These are phyloP conservation scores for Coturnix japonica DNA, from an alignment of 2,113 vertebrate genomes.

Conservation along the genomic window DNA sequence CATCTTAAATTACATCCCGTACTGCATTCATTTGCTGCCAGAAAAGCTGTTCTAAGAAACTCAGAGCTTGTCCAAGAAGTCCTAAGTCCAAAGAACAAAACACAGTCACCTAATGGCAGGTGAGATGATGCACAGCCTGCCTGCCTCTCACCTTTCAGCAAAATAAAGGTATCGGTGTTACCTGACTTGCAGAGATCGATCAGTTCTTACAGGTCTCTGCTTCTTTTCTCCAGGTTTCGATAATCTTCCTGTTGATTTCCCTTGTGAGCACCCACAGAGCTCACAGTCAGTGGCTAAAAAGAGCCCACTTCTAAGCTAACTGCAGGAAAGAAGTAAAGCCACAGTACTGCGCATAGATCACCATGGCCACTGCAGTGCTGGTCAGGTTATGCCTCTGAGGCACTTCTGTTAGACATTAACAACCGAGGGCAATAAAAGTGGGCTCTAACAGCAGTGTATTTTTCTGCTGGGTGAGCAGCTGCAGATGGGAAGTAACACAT, in stretches of 20 bases:
- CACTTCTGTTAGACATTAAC: not conserved
- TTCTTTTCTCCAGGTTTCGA: not conserved
- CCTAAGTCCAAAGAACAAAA: not conserved
- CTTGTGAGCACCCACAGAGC: not conserved
- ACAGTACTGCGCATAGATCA: not conserved
- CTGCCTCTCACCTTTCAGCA: not conserved
- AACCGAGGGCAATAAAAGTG: not conserved
- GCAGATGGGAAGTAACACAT: not conserved
- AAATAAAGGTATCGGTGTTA: not conserved
- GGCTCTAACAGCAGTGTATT: not conserved
- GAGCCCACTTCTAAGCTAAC: not conserved
- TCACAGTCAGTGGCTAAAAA: not conserved
- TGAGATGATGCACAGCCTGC: not conserved
- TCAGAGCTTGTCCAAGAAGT: not conserved
- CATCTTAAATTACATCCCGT: not conserved
- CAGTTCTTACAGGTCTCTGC: accelerated
- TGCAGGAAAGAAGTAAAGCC: not conserved
- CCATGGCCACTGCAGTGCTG: not conserved
- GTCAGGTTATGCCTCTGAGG: not conserved
- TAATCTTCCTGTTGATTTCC: not conserved
- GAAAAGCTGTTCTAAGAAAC: not conserved
- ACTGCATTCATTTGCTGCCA: not conserved
- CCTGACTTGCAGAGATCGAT: not conserved
- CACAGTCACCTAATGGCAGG: not conserved
- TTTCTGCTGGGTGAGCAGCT: not conserved